Conservation (phyloP, 2,797 vertebrate species). For the Nasua narica region DNA sequence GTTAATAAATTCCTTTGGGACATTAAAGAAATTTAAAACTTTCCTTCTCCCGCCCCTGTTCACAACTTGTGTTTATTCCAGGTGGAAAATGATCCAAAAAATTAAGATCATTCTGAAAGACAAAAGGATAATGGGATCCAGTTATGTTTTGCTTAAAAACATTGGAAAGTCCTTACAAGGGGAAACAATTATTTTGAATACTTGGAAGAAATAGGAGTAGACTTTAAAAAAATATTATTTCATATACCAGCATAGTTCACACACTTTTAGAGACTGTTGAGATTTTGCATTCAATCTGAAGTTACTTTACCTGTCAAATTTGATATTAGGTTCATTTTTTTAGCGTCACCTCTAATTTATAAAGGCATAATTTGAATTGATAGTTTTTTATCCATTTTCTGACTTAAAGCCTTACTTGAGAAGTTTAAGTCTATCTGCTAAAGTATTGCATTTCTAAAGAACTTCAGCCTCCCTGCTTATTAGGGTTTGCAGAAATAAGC, state of each 20-base stretch:
- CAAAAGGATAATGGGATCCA: neutral
- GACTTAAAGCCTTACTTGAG: constrained; percentile 2
- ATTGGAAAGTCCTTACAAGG: neutral
- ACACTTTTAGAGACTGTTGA: neutral
- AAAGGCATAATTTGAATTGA: neutral
- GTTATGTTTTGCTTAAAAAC: neutral
- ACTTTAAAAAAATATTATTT: neutral
- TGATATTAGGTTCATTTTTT: constrained; percentile 1
- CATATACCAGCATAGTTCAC: neutral
- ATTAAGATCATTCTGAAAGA: neutral
- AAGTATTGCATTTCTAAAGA: neutral
- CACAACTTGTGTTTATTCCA: neutral
- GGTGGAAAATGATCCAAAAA: neutral
- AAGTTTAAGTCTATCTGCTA: neutral
- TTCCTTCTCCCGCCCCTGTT: neutral
- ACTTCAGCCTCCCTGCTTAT: neutral
- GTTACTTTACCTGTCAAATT: constrained; percentile 18
- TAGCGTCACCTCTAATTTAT: constrained; percentile 32
- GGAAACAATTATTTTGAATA: neutral
- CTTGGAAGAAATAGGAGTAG: neutral
- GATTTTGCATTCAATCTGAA: neutral
- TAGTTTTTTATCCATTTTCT: constrained; percentile 1
- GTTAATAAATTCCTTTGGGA: neutral
- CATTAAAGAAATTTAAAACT: neutral
- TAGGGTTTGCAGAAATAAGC: neutral